Percentiles rank a stretch among this genome's conserved stretches.
These are phyloP conservation scores for Pyralis farinalis DNA, from an alignment of 2,888 invertebrate species.

Conservation along the genomic window DNA sequence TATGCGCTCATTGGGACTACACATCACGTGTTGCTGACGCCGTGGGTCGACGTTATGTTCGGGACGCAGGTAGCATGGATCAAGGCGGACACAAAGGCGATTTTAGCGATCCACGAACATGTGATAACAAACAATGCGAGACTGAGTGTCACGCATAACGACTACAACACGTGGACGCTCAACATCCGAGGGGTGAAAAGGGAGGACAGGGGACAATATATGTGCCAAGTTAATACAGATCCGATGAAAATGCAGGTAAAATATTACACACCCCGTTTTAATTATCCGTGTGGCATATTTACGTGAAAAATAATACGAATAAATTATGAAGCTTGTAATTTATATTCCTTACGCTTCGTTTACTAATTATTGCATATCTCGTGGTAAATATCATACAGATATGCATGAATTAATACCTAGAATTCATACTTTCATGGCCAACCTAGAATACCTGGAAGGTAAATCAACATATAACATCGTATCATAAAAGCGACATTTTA, in stretches of 20 bases:
- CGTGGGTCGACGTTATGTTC: conserved; percentile 15
- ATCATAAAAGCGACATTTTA: too few species aligned
- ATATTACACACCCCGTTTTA: conserved; percentile 5
- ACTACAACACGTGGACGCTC: conserved; percentile 96
- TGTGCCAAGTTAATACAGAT: conserved; percentile 97
- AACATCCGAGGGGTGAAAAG: conserved; percentile 91
- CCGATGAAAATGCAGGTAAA: conserved; percentile 96
- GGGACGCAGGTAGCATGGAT: conserved; percentile 93
- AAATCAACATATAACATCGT: too few species aligned
- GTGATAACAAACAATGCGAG: conserved; percentile 96
- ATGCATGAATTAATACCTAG: too few species aligned
- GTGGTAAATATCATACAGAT: too few species aligned
- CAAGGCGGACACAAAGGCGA: conserved; percentile 96
- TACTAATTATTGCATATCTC: too few species aligned
- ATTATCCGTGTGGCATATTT: conserved; percentile 13
- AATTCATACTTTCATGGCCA: too few species aligned
- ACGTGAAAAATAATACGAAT: conserved; percentile 9
- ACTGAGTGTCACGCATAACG: conserved; percentile 94
- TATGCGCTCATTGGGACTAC: conserved; percentile 23
- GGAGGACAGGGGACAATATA: conserved; percentile 94
- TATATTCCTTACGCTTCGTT: too few species aligned
- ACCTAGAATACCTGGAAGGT: too few species aligned
- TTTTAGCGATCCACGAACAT: conserved; percentile 95
- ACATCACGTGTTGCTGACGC: conserved; percentile 19
- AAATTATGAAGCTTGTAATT: not conserved